Evolutionary conservation across 2,888 invertebrate species (phyloP), one percentile per base, ranked within the genome.

Genomic region (Drosophila conformis): DNA sequence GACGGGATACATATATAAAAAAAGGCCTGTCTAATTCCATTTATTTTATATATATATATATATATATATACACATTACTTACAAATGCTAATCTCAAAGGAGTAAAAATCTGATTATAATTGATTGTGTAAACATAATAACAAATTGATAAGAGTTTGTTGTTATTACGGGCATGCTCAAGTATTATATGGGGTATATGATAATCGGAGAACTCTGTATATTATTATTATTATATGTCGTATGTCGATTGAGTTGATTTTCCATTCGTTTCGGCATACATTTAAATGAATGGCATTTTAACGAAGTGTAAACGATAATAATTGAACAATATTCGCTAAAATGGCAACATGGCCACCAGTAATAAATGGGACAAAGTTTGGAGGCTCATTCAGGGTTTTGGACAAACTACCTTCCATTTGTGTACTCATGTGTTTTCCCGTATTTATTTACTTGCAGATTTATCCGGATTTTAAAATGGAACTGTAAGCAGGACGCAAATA

Each of bases 401-500:
- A 18, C 29, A 51, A 49, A 18, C 25, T 57, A 36, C 33, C 48
- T 27, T 21, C 1, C n/a, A 33, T 11, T 11, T 63, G 36, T 61
- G 36, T 58, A 60, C 53, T 65, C 63, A 60, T 63, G 54, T 69
- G 29, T 60, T 53, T 63, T 58, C 48, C n/a, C 31, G 46, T 42
- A 38, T 71, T 65, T 71, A 11, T 73, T 74, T 76, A 33, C 56
- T 82, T 78, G 10, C 68, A 90, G 82, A 76, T 76, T 52, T 72
- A 57, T 59, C 73, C 73, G 35, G 81, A 87, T 40, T 75, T 79
- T 53, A 87, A 85, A 62, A 91, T 90, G 91, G 91, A 90, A 62
- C 78, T 90, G 91, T 90, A 78, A 90, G 91, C 11, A 27, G 5
- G 1, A n/a, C n/a, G 11, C 25, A 6, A 56, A n/a, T 27, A 25